These are phyloP conservation scores for Castor canadensis DNA, from an alignment of 2,113 vertebrate species.

Conservation along the genomic window DNA sequence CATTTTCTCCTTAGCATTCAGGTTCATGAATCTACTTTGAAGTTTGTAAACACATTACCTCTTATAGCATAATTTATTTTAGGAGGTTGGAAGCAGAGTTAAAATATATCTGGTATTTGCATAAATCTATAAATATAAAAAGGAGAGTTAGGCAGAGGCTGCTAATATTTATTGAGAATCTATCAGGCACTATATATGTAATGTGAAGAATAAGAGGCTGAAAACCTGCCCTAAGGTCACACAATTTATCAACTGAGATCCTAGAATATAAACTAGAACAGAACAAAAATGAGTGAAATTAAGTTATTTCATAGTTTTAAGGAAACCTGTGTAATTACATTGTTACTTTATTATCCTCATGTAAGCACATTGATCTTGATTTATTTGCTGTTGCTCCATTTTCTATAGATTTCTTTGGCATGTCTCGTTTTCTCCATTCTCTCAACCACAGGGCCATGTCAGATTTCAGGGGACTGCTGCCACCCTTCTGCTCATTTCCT, in stretches of 20 bases:
- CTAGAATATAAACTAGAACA: neutral
- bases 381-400: neutral
- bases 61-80: conserved; percentile 54
- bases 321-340: neutral
- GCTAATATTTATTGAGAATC: neutral
- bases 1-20: conserved; percentile 45
- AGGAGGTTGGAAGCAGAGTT: neutral
- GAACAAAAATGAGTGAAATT: neutral
- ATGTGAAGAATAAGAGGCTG: neutral
- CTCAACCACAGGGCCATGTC: neutral
- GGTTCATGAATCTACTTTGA: conserved; percentile 44
- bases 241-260: neutral
- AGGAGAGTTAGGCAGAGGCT: neutral
- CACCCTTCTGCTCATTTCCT: neutral
- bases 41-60: conserved; percentile 62
- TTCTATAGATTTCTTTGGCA: neutral
- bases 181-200: neutral
- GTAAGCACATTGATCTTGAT: neutral
- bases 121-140: conserved; percentile 44
- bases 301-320: neutral
- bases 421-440: neutral
- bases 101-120: conserved; percentile 37
- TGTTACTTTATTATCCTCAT: neutral
- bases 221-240: neutral
- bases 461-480: neutral